Evolutionary conservation across 2,797 vertebrate genomes (phyloP), one percentile per base, ranked within the genome.

Genomic region (Sebastes wilsoni): DNA sequence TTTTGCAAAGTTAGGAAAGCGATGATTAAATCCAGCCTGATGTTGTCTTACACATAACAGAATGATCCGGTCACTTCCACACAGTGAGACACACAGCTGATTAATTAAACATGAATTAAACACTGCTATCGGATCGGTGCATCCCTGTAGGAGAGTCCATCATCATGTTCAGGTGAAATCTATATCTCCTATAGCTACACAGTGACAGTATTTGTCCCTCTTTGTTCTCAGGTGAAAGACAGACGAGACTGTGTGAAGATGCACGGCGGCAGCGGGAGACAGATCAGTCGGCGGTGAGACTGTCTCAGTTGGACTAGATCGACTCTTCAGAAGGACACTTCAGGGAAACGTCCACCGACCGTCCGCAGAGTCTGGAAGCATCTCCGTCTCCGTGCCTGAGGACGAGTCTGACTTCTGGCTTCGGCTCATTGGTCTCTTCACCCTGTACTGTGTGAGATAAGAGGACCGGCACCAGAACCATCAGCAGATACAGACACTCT

Each of bases 191-290:
- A 10, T 25, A 56, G 38, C 7, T 11, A 11, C 1, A 12, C 8
- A 28, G 27, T 69, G 71, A 55, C 54, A 36, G 16, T 66, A 8
- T n/a, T 64, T 38, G 14, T 78, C 22, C 22, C 11, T 78, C 36
- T 86, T 55, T 78, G 25, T 84, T 73, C 60, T 38, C 87, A 95
- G 94, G 88, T 76, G 49, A 93, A 96, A 61, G 94, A 96, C 18
- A 94, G 95, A 18, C 89, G 93, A 82, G 96, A 93, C 88, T 97
- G 96, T 92, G 93, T 96, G 84, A 98, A 97, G 90, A 94, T 93
- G 73, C 94, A 97, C 20, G 96, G 95, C 20, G 91, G 94, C 42
- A 85, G 93, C 16, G 88, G 91, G 0, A 92, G 97, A 79, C 95
- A 96, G 78, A 93, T 96, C 66, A 93, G 95, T 0, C 94, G 95